These are phyloP conservation scores for Perdita meconis DNA, from an alignment of 2,888 invertebrate genomes.

Conservation along the genomic window DNA sequence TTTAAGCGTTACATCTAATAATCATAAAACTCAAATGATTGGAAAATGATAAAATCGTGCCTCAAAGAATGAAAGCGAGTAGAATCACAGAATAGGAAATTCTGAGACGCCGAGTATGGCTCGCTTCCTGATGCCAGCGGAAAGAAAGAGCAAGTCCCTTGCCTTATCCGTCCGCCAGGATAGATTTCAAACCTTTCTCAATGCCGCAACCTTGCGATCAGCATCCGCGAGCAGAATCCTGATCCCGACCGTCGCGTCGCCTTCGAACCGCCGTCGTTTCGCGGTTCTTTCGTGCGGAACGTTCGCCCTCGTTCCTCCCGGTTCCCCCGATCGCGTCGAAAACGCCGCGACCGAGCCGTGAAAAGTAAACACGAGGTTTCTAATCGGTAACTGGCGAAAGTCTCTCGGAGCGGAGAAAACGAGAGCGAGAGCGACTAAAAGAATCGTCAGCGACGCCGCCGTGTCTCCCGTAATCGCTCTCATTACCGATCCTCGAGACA, in stretches of 20 bases:
- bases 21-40: no score
- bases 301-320: neutral
- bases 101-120: constrained; percentile 5
- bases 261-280: neutral
- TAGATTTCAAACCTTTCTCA: constrained; percentile 76
- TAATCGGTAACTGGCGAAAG: constrained; percentile 71
- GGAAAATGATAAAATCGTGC: no score
- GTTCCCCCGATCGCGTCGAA: neutral
- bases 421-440: constrained; percentile 53
- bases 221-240: neutral
- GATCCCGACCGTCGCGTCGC: no score
- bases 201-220: constrained; percentile 53
- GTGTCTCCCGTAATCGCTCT: constrained; percentile 34
- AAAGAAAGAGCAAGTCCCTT: constrained; percentile 67
- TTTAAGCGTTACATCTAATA: no score
- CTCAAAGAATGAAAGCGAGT: no score
- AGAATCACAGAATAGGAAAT: no score
- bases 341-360: constrained; percentile 11
- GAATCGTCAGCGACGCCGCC: constrained; percentile 18
- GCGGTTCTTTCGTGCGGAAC: neutral
- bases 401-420: constrained; percentile 57
- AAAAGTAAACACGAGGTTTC: constrained; percentile 64
- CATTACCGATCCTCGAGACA: constrained; percentile 16
- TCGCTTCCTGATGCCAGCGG: constrained; percentile 68
- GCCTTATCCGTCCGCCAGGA: constrained; percentile 70